These are phyloP conservation scores for Drosophila sulfurigaster DNA, from an alignment of 1,140 invertebrate species.

Conservation along the genomic window DNA sequence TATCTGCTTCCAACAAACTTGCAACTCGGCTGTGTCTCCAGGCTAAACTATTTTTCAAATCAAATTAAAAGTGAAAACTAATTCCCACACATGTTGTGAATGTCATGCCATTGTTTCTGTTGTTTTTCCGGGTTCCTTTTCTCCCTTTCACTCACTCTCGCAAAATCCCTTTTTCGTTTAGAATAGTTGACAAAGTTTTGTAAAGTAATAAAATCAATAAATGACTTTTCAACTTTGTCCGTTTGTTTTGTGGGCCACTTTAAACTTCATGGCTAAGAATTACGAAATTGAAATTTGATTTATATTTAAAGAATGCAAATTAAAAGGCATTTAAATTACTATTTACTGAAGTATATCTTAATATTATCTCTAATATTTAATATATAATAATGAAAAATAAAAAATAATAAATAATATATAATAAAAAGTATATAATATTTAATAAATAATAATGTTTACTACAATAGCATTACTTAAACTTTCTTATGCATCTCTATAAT, in stretches of 20 bases:
- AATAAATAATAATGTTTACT: no score
- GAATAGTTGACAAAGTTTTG: constrained; percentile 60
- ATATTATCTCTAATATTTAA: no score
- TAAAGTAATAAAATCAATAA: constrained; percentile 71
- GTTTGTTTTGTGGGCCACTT: constrained; percentile 36
- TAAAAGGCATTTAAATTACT: neutral
- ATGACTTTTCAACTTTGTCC: constrained; percentile 49
- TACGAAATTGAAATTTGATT: constrained; percentile 43
- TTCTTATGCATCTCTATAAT: no score
- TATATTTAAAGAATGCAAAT: constrained; percentile 23
- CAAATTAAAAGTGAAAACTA: constrained; percentile 63
- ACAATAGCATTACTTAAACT: no score
- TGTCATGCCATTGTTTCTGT: constrained; percentile 31
- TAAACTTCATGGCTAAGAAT: constrained; percentile 36
- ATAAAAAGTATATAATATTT: no score
- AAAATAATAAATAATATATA: no score
- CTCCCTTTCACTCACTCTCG: neutral
- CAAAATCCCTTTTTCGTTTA: neutral
- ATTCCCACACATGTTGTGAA: constrained; percentile 54
- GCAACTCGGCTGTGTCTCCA: neutral
- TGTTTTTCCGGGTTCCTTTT: constrained; percentile 23
- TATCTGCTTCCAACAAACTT: neutral
- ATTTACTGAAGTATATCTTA: no score
- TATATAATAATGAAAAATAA: no score
- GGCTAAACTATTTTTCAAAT: constrained; percentile 63